Base-by-base conservation (phyloP, 23 tunicate genomes). In the Diplosoma virens region DNA sequence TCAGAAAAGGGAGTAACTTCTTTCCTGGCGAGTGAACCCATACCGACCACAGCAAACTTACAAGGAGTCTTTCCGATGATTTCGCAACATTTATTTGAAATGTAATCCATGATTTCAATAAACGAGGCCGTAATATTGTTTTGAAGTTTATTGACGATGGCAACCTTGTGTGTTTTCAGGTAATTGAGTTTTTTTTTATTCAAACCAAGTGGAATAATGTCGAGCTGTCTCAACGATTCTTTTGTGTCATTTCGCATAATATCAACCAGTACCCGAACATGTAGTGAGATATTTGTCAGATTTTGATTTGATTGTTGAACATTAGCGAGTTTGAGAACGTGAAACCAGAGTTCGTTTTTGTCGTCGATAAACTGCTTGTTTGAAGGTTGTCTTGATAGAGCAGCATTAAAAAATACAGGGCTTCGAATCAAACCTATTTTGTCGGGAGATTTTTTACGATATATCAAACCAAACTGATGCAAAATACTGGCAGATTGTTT, bases 1-100 rank as follows among this genome's bases (percentile, higher is more conserved):
- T 86, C 81, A 30, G 83, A 73, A 58, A 45, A 78, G 0, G 84
- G 79, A 0, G 93, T 79, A 31, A 86, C 59, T 67, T 85, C 90
- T 52, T 30, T 60, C 5, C 81, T 32, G 1, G 81, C 81, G 1
- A 77, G 81, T 1, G 81, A 77, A 18, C 81, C 92, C 79, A 86
- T 61, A 16, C 79, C 80, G 2, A 45, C 64, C 32, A 81, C 56
- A 47, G 76, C 32, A 47, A 59, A 86, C 25, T 72, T 32, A 33
- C 92, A 86, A 18, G 84, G 84, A 3, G 92, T 67, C 1, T 46
- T 33, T 4, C 92, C 92, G 58, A 71, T 58, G 11, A 86, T 61
- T n/a, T 79, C 27, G 2, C 47, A 0, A 37, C 84, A 86, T 41
- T 30, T 29, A 14, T 46, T 7, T 21, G 84, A 69, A 37, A 79